Conservation (phyloP, 2,113 vertebrate species). For the Serilophus lunatus region DNA sequence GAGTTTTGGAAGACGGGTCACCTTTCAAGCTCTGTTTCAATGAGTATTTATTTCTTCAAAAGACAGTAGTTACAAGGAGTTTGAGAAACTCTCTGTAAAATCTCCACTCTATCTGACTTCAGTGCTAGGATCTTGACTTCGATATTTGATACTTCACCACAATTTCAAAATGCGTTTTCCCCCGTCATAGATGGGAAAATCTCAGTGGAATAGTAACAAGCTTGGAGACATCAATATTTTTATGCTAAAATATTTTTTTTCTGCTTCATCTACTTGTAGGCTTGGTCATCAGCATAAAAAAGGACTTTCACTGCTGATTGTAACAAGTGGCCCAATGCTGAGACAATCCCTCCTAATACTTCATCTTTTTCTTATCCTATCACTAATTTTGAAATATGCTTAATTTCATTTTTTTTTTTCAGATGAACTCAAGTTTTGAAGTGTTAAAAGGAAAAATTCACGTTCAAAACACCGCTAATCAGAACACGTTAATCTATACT, state of each 20-base stretch:
- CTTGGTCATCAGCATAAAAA: neutral
- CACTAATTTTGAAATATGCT: neutral
- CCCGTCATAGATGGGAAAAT: neutral
- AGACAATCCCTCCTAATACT: neutral
- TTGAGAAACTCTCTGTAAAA: neutral
- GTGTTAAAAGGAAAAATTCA: neutral
- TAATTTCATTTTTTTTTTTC: neutral
- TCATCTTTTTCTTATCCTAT: neutral
- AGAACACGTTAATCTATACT: neutral
- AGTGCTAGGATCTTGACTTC: neutral
- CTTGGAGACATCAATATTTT: neutral
- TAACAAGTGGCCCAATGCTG: neutral
- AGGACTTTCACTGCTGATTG: neutral
- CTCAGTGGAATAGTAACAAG: neutral
- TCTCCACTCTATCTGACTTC: neutral
- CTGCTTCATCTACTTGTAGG: neutral
- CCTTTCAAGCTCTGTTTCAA: neutral
- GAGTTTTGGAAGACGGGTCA: neutral
- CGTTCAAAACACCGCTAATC: neutral
- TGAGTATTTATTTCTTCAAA: neutral
- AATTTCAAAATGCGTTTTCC: neutral
- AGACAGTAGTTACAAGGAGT: neutral
- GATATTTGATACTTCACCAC: neutral
- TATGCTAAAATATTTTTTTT: neutral
- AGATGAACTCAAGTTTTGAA: neutral